Conservation (phyloP, 2,888 invertebrate genomes). For the Epinotia brunnichana region DNA sequence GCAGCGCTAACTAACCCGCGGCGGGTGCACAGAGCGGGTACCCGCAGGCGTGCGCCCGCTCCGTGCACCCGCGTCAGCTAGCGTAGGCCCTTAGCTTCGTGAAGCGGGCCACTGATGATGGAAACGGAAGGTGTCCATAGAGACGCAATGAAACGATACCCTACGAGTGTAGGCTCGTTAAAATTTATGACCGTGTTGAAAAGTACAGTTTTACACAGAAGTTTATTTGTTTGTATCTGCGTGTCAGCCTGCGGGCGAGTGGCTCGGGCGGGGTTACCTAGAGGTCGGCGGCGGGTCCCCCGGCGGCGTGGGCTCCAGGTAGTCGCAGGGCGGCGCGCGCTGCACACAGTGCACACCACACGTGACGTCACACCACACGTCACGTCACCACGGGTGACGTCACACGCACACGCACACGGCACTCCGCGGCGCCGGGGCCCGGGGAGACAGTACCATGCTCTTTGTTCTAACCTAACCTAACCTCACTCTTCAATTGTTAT, state of each 20-base stretch:
- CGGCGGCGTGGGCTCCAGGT: conserved; percentile 80
- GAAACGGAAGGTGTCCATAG: no score
- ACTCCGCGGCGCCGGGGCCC: conserved; percentile 67
- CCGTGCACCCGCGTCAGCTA: no score
- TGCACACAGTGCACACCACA: conserved; percentile 62
- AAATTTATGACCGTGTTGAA: background rate
- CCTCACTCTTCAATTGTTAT: no score
- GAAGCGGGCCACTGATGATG: no score
- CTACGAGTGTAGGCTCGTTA: background rate
- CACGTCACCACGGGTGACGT: no score
- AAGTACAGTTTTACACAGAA: background rate
- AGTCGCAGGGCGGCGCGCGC: conserved; percentile 77
- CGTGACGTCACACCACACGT: no score
- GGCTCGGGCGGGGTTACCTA: conserved; percentile 67
- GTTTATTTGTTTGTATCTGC: conserved; percentile 41
- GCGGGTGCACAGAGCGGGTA: no score
- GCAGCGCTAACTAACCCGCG: no score
- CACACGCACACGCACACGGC: conserved; percentile 46
- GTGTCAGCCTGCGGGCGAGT: conserved; percentile 44
- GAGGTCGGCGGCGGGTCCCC: conserved; percentile 67
- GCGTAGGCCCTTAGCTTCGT: no score
- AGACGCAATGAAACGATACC: background rate
- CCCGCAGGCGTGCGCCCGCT: no score
- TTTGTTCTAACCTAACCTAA: background rate
- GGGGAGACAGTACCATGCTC: conserved; percentile 53